Evolutionary conservation across 2,113 vertebrate genomes (phyloP).

Genomic region (Megaceryle torquata): DNA sequence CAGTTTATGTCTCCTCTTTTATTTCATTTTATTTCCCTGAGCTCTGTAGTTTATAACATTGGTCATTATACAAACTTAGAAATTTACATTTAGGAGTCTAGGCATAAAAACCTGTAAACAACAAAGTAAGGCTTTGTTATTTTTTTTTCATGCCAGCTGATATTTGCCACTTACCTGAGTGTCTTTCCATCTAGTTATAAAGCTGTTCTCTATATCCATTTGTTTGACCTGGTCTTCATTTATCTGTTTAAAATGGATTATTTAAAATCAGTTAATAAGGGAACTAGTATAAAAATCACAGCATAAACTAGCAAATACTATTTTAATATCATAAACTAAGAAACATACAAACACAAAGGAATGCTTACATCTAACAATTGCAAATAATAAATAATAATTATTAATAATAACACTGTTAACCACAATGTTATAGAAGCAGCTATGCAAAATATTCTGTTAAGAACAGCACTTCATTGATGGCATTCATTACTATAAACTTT

Average conservation of each 20-base stretch:
- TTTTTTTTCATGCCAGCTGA: not conserved
- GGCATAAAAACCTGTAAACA: not conserved
- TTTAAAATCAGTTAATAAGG: not conserved
- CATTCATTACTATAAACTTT: not conserved
- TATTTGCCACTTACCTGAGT: constrained; percentile 79
- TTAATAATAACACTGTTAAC: not conserved
- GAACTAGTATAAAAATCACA: not conserved
- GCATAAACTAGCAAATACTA: not conserved
- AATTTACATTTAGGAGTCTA: not conserved
- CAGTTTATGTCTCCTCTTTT: not conserved
- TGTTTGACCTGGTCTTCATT: constrained; percentile 92
- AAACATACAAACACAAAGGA: not conserved
- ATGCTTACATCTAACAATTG: not conserved
- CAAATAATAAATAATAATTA: not conserved
- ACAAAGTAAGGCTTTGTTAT: not conserved
- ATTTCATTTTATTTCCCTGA: not conserved
- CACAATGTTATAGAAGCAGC: not conserved
- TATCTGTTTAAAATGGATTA: constrained; percentile 80
- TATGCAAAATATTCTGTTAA: not conserved
- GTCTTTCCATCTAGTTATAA: constrained; percentile 95
- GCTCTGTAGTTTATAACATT: not conserved
- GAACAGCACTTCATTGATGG: not conserved
- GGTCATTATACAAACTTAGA: not conserved
- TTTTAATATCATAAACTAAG: not conserved
- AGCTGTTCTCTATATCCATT: constrained; percentile 96